Evolutionary conservation across 2,888 invertebrate genomes (phyloP), one percentile per base, ranked within the genome.

Genomic region (Fragum sueziense): DNA sequence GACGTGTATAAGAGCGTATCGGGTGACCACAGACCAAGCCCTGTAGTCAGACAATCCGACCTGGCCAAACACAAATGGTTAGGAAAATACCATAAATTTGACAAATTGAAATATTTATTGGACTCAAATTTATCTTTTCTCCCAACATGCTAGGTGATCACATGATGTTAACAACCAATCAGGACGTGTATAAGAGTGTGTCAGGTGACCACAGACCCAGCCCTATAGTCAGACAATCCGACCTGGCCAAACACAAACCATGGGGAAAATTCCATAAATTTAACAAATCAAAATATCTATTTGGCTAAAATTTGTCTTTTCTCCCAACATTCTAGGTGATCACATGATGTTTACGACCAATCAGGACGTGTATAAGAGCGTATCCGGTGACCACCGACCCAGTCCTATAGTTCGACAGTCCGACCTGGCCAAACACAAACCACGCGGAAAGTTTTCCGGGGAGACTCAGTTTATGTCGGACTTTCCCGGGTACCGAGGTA

Each of bases 391-490:
- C 27, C 88, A 88, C 70, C 85, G 90, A 17, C 85, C 89, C 0
- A 69, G 82, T 31, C 84, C 76, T 4, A 85, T 87, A 20, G 78
- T 84, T 34, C 86, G 86, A 59, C 72, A 87, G 74, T 86, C 89
- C 14, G 84, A 89, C 69, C 70, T 86, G 9, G 80, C 87, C 22
- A 80, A 77, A 27, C 80, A 86, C 51, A 86, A 87, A 57, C 81
- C 84, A 33, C 79, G 86, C 14, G 89, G 87, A 0, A 87, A 88
- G 68, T 91, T 92, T 81, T 51, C 82, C 51, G 86, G 84, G 0
- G 83, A 88, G 70, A 90, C 91, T 2, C 91, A 91, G 80, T 87
- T 82, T 67, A 87, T 82, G 76, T 70, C 80, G 9, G 91, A 91
- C 72, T 91, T 90, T 74, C 89, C 89, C 0, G 88, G 87, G 2